A percentile compares a stretch with the other conserved stretches of the same genome.
These are phyloP conservation scores for Bagarius yarrelli DNA, from an alignment of 2,113 vertebrate genomes.

Conservation along the genomic window DNA sequence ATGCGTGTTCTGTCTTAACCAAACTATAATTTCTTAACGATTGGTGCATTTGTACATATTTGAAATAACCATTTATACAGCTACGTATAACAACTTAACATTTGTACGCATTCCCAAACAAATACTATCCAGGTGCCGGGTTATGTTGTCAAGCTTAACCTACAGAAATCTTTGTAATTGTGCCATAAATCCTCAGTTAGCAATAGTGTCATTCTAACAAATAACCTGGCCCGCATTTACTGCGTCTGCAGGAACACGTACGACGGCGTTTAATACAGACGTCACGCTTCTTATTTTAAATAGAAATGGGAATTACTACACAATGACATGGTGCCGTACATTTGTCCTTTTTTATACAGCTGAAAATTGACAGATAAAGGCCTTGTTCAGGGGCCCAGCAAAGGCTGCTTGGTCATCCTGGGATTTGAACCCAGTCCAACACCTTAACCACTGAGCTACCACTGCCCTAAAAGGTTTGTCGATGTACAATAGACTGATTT, in stretches of 20 bases:
- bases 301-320: constrained; percentile 22
- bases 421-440: too few relatives aligned
- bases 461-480: too few relatives aligned
- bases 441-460: too few relatives aligned
- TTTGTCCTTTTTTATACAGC: too few relatives aligned
- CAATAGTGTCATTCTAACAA: constrained; percentile 20
- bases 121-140: constrained; percentile 9
- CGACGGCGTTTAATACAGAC: not conserved
- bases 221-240: constrained; percentile 10
- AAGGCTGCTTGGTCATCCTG: too few relatives aligned
- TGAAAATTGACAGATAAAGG: too few relatives aligned
- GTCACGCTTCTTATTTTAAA: not conserved
- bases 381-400: too few relatives aligned
- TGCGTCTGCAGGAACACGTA: not conserved
- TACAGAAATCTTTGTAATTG: constrained; percentile 8
- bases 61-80: not conserved
- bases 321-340: not conserved
- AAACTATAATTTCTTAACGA: not conserved
- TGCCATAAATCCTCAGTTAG: not conserved
- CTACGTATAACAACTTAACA: not conserved
- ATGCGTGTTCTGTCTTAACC: not conserved
- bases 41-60: not conserved
- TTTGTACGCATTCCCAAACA: not conserved
- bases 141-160: constrained; percentile 2
- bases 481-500: too few relatives aligned